Conservation (phyloP, 2,797 vertebrate species). For the Spizella passerina region DNA sequence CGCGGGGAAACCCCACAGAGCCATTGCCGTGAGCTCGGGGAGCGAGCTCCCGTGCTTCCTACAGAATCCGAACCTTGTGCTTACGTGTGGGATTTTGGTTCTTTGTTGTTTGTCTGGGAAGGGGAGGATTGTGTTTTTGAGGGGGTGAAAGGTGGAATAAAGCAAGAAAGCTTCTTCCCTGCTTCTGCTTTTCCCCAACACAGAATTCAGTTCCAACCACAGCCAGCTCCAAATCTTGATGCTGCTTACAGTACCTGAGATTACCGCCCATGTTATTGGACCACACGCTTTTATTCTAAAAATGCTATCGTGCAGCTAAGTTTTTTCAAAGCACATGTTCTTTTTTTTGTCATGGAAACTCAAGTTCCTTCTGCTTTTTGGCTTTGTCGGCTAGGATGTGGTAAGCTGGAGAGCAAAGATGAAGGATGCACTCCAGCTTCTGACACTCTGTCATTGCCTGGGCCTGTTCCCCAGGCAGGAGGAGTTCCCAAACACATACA, state of each 20-base stretch:
- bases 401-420: background rate
- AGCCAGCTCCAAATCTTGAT: background rate
- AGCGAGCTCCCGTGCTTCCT: background rate
- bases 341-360: background rate
- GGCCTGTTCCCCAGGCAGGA: background rate
- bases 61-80: background rate
- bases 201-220: background rate
- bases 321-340: accelerated
- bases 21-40: background rate
- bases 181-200: background rate
- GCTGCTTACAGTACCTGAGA: accelerated
- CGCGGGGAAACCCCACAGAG: accelerated
- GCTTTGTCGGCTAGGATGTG: background rate
- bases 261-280: accelerated
- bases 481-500: background rate
- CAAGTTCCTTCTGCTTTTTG: background rate
- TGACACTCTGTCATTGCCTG: accelerated
- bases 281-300: background rate
- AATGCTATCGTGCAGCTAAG: accelerated
- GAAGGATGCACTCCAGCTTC: background rate
- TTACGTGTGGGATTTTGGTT: accelerated
- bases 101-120: background rate
- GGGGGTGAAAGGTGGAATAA: background rate
- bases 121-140: background rate
- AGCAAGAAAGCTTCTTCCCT: background rate